A percentile compares a stretch with the other conserved stretches of the same genome.
Evolutionary conservation across 1,140 invertebrate genomes (phyloP).

Genomic region (Oreohelix idahoensis): DNA sequence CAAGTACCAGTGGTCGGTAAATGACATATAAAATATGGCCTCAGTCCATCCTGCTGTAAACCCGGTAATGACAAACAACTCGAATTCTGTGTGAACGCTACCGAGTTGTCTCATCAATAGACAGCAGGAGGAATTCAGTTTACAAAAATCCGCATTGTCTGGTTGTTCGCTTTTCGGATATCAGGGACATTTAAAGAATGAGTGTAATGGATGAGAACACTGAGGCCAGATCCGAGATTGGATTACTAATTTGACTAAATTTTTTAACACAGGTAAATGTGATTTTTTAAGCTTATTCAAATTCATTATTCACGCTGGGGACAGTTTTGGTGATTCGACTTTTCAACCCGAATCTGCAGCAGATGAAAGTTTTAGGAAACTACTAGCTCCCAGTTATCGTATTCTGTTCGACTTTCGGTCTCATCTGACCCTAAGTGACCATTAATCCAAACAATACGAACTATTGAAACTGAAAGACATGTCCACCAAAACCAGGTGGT

Average conservation of each 20-base stretch:
- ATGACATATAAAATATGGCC: not conserved
- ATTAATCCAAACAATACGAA: not conserved
- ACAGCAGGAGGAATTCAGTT: not conserved
- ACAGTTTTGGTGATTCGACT: no score
- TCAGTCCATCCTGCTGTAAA: not conserved
- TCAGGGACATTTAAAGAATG: not conserved
- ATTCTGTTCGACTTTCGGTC: constrained; percentile 22
- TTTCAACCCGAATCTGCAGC: no score
- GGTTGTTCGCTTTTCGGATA: not conserved
- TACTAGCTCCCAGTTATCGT: not conserved
- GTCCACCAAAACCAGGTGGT: not conserved
- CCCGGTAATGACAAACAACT: not conserved
- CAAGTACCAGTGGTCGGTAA: not conserved
- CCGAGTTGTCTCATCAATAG: not conserved
- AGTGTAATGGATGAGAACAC: not conserved
- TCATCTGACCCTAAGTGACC: not conserved
- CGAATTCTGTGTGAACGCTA: not conserved
- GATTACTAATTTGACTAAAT: no score
- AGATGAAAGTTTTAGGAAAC: not conserved
- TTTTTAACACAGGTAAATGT: no score
- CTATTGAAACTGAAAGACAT: constrained; percentile 1
- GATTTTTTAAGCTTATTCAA: no score
- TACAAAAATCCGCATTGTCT: constrained; percentile 5
- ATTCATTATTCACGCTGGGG: no score
- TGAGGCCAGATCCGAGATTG: no score